Conservation (phyloP, 2,797 vertebrate genomes). For the Cirrhinus molitorella region DNA sequence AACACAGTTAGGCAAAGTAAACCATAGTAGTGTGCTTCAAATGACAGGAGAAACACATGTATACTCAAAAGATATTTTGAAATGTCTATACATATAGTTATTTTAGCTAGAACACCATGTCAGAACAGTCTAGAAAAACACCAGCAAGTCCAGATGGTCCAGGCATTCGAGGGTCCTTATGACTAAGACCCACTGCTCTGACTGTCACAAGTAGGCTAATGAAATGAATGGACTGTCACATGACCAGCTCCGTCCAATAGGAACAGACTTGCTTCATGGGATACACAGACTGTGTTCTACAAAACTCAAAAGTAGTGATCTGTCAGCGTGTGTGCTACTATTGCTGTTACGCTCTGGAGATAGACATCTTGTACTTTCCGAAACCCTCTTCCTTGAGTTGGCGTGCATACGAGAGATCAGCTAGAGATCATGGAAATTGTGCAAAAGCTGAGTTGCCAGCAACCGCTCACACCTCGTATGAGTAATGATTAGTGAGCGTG, state of each 20-base stretch:
- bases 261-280: not conserved
- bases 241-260: conserved; percentile 19
- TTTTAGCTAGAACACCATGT: not conserved
- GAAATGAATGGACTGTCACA: conserved; percentile 42
- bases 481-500: not conserved
- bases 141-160: conserved; percentile 17
- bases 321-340: not conserved
- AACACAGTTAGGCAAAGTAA: not conserved
- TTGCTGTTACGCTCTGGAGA: not conserved
- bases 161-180: not conserved
- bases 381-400: not conserved
- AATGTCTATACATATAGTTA: not conserved
- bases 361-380: not conserved
- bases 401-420: not conserved
- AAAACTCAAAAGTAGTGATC: not conserved
- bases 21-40: not conserved
- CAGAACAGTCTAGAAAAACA: not conserved
- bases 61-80: not conserved
- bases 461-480: not conserved
- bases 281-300: not conserved
- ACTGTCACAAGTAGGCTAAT: conserved; percentile 31
- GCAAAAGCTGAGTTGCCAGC: not conserved
- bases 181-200: not conserved
- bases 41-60: no score
- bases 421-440: not conserved